phyloP scores from a whole-genome alignment of 2,888 invertebrate genomes.

The Junonia oenone region DNA sequence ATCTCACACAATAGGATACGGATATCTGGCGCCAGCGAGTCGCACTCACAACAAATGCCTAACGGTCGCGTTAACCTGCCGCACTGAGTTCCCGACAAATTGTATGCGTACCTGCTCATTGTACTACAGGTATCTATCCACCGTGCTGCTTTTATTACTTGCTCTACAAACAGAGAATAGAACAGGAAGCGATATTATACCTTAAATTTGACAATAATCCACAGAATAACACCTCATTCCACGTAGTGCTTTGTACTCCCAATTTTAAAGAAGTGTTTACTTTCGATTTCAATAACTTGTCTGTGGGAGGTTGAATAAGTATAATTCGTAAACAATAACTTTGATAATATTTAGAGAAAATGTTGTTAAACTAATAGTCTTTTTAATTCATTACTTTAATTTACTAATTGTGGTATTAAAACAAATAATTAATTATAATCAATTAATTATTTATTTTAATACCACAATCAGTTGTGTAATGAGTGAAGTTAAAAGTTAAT shows the following conservation, averaged over 20 bases:
- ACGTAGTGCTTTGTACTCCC: slow-evolving; percentile 36
- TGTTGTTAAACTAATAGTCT: too few relatives aligned
- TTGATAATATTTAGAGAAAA: neutral
- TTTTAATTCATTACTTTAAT: too few relatives aligned
- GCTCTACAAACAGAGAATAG: slow-evolving; percentile 49
- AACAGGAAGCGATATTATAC: slow-evolving; percentile 60
- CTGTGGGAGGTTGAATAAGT: neutral
- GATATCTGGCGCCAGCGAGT: slow-evolving; percentile 65
- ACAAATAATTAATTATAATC: too few relatives aligned
- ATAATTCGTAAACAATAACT: neutral
- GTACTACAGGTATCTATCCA: slow-evolving; percentile 48
- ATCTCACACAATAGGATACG: slow-evolving; percentile 46
- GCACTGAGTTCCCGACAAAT: slow-evolving; percentile 33
- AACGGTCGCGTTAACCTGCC: slow-evolving; percentile 53
- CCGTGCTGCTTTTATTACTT: slow-evolving; percentile 40
- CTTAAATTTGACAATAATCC: slow-evolving; percentile 49
- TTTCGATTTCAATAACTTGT: slow-evolving; percentile 15
- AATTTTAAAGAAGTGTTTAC: slow-evolving; percentile 9
- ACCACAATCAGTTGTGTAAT: too few relatives aligned
- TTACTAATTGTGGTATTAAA: too few relatives aligned
- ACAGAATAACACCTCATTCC: slow-evolving; percentile 45
- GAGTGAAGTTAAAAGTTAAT: too few relatives aligned
- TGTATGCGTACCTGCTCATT: slow-evolving; percentile 53
- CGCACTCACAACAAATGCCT: slow-evolving; percentile 52
- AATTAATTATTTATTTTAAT: too few relatives aligned